phyloP scores from a whole-genome alignment of 2,797 vertebrate species.

The Cyclopterus lumpus region DNA sequence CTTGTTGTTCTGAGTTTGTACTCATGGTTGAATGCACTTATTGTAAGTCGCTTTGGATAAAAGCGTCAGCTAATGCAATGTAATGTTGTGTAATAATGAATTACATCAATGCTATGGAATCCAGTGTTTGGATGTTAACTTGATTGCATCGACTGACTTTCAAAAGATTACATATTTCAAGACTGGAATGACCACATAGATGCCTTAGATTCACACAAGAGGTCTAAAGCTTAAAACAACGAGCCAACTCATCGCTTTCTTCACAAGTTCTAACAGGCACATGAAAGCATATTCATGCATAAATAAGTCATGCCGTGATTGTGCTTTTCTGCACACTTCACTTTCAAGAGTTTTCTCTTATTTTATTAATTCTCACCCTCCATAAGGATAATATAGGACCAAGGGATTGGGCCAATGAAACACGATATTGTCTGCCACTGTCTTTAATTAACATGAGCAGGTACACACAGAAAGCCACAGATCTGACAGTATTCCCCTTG shows the following conservation, averaged over 20 bases:
- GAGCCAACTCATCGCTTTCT: conserved; percentile 36
- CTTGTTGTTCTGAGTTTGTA: too few relatives aligned
- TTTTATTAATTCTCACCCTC: conserved; percentile 61
- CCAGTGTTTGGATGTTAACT: conserved; percentile 10
- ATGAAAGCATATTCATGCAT: conserved; percentile 46
- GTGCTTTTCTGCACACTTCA: conserved; percentile 32
- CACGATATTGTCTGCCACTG: conserved; percentile 69
- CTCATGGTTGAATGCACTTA: too few relatives aligned
- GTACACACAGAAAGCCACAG: conserved; percentile 71
- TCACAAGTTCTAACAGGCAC: conserved; percentile 33
- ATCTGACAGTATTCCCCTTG: conserved; percentile 80
- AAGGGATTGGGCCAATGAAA: conserved; percentile 65
- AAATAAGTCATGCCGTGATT: conserved; percentile 45
- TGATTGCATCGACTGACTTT: conserved; percentile 9
- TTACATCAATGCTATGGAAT: conserved; percentile 1
- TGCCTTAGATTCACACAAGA: conserved; percentile 31
- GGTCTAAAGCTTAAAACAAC: conserved; percentile 39
- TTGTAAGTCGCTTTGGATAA: too few relatives aligned
- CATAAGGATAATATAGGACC: conserved; percentile 74
- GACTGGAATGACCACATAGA: conserved; percentile 16
- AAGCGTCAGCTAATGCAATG: too few relatives aligned
- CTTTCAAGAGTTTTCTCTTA: conserved; percentile 48
- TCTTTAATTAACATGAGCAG: conserved; percentile 83
- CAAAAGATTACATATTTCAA: conserved; percentile 19
- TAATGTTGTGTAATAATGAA: too few relatives aligned